Evolutionary conservation across 2,888 invertebrate species (phyloP).

Genomic region (Tachina grossa): DNA sequence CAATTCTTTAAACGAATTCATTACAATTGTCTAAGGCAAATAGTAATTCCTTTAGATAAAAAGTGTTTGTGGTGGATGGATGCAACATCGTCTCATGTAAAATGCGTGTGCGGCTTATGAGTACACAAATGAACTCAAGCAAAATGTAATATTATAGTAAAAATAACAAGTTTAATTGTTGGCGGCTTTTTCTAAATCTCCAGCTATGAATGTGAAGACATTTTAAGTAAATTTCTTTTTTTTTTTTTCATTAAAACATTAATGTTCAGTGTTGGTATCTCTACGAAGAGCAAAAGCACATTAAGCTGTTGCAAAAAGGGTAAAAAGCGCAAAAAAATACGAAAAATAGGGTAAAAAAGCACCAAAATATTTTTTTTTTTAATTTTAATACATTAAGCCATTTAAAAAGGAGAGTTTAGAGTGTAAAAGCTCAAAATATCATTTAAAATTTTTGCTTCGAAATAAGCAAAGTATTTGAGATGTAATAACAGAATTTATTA

Average conservation of each 20-base stretch:
- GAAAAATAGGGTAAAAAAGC: no score
- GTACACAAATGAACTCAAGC: not conserved
- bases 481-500: no score
- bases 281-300: no score
- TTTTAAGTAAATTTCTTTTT: not conserved
- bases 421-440: no score
- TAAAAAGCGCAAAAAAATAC: no score
- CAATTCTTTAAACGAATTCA: conserved; percentile 53
- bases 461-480: no score
- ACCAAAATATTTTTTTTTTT: no score
- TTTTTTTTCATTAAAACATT: not conserved
- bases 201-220: not conserved
- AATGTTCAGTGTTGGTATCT: no score
- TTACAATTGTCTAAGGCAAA: not conserved
- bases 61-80: conserved; percentile 1
- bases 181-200: conserved; percentile 18
- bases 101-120: conserved; percentile 25
- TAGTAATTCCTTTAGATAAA: conserved; percentile 4
- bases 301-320: no score
- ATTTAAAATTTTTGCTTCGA: no score
- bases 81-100: conserved; percentile 29
- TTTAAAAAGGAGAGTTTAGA: no score
- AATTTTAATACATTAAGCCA: no score
- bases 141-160: not conserved
- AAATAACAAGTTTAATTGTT: not conserved